These are phyloP conservation scores for Parauchenoglanis punctatus DNA, from an alignment of 2,797 vertebrate species.

Conservation along the genomic window DNA sequence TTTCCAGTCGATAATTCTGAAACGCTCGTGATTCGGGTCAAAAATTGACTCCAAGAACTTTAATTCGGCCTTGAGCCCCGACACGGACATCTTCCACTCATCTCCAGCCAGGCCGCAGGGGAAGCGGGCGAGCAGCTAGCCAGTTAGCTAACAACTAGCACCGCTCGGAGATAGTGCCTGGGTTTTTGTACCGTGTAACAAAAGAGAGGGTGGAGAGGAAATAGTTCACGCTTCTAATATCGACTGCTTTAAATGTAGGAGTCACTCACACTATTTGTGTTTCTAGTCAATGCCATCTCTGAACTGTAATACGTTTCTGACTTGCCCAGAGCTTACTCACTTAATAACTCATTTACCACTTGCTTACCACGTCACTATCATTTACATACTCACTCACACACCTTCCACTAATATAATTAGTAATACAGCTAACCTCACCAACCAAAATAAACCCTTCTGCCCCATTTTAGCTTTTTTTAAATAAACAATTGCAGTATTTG, in stretches of 20 bases:
- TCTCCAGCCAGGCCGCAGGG: constrained; percentile 85
- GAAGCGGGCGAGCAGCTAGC: constrained; percentile 41
- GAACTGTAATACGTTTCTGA: too few relatives aligned
- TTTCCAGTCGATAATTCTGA: constrained; percentile 95
- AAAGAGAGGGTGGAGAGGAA: constrained; percentile 38
- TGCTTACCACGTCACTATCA: background rate
- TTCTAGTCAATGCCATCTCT: too few relatives aligned
- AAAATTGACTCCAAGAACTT: constrained; percentile 98
- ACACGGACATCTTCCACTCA: constrained; percentile 98
- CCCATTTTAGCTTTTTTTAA: too few relatives aligned
- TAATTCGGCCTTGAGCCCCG: constrained; percentile 97
- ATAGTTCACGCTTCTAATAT: background rate
- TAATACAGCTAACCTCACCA: too few relatives aligned
- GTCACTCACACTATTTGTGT: too few relatives aligned
- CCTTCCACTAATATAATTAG: too few relatives aligned
- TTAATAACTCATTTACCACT: background rate
- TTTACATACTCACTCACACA: too few relatives aligned
- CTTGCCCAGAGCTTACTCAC: background rate
- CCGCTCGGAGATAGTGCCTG: constrained; percentile 35
- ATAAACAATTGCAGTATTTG: too few relatives aligned
- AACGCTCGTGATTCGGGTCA: constrained; percentile 94
- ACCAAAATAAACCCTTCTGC: too few relatives aligned
- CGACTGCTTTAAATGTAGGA: background rate
- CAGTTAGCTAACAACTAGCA: constrained; percentile 52
- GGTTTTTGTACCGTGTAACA: constrained; percentile 33